Conservation (phyloP, 2,113 vertebrate species). For the Crotalus tigris region DNA sequence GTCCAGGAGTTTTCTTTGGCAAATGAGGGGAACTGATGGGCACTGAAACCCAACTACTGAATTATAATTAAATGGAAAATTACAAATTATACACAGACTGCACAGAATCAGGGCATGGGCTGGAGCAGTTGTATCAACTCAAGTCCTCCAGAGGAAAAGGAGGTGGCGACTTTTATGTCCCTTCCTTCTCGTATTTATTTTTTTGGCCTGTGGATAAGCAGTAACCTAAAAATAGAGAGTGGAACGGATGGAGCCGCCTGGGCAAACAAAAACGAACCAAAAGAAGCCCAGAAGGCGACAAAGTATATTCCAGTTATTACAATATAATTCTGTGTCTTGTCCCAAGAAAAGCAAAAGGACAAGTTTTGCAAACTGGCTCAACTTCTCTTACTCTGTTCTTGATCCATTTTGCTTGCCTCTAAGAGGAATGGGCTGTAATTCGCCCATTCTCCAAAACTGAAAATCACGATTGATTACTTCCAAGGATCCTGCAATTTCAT, state of each 20-base stretch:
- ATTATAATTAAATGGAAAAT: constrained; percentile 6
- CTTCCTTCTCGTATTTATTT: background rate
- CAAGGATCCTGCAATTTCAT: background rate
- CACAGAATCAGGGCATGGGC: background rate
- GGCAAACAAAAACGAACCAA: background rate
- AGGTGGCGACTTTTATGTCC: background rate
- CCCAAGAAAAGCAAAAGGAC: background rate
- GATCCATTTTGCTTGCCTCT: too few species aligned
- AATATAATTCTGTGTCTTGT: background rate
- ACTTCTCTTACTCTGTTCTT: background rate
- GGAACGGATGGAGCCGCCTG: background rate
- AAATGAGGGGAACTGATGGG: background rate
- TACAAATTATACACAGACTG: background rate
- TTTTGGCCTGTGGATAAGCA: background rate
- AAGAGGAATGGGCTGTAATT: background rate
- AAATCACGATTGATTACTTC: background rate
- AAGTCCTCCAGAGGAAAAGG: too few species aligned
- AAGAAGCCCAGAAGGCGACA: background rate
- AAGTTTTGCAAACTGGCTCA: background rate
- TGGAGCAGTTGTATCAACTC: background rate
- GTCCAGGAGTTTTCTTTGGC: constrained; percentile 3
- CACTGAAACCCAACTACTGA: background rate
- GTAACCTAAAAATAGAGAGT: background rate
- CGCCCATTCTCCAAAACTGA: too few species aligned
- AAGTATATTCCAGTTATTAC: background rate